Evolutionary conservation across 2,888 invertebrate species (phyloP), one percentile per base, ranked within the genome.

Genomic region (Tachystola acroxantha): DNA sequence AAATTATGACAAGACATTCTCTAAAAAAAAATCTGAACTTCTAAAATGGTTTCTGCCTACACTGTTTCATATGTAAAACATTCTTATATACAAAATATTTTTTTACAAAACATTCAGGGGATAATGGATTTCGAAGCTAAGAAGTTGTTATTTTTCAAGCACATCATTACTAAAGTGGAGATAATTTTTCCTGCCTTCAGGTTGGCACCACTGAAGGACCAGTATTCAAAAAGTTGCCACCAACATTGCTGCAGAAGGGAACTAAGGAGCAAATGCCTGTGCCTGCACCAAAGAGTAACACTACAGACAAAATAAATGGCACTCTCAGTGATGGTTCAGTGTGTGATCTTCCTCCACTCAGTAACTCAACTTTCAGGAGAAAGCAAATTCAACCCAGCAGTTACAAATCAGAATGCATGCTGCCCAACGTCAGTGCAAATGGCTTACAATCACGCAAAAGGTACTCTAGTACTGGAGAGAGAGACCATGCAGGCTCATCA

Each of bases 151-250:
- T 53, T 76, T 75, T 74, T 74, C 68, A 82, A 78, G 79, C 82
- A 77, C 84, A 84, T 81, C 67, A 77, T 82, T 78, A 80, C 57
- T 86, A 86, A 86, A 85, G 81, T 85, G 86, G 84, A 85, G 86
- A 84, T 84, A 65, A 86, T 86, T 86, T 86, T 86, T 86, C 85
- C 85, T 86, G 85, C 82, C 86, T 85, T 84, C 86, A 86, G 86
- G 86, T 86, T 77, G 86, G 85, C 84, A 81, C 81, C 84, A 84
- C 82, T 82, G 85, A 85, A 80, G 85, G 78, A 76, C 82, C 84
- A 67, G 77, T 74, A 70, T 70, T 68, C 75, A 80, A 78, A 77
- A 82, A 70, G 59, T 75, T 82, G 79, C 80, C 80, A 77, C 73
- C 79, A 65, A 65, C 75, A 70, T 64, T 74, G 76, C 76, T 70